These are phyloP conservation scores for Leptoclinus maculatus DNA, from an alignment of 2,797 vertebrate genomes.

Conservation along the genomic window DNA sequence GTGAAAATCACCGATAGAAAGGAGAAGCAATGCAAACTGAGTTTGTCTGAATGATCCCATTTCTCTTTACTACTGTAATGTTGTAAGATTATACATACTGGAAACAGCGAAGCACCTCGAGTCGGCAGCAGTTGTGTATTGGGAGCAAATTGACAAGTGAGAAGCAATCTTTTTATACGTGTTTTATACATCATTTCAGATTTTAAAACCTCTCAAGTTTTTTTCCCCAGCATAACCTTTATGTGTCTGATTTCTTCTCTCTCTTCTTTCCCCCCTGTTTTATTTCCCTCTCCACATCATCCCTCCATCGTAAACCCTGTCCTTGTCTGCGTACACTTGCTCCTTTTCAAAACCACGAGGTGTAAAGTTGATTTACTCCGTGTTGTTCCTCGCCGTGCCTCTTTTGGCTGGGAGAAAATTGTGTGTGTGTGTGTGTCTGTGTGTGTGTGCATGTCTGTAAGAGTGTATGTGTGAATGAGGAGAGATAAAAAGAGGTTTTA, in stretches of 20 bases:
- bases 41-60: not conserved
- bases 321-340: slow-evolving; percentile 46
- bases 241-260: slow-evolving; percentile 1
- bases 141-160: slow-evolving; percentile 25
- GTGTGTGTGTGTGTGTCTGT: not conserved
- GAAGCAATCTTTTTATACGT: slow-evolving; percentile 5
- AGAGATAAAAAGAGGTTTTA: slow-evolving; percentile 23
- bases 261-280: not conserved
- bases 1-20: not conserved
- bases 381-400: slow-evolving; percentile 27
- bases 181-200: slow-evolving; percentile 7
- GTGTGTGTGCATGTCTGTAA: not conserved
- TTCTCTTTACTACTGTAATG: slow-evolving; percentile 1
- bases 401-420: slow-evolving; percentile 22
- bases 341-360: slow-evolving; percentile 51
- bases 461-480: slow-evolving; percentile 4
- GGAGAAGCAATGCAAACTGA: not conserved
- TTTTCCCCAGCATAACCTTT: slow-evolving; percentile 15
- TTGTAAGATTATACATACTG: slow-evolving; percentile 17
- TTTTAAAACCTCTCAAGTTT: slow-evolving; percentile 20
- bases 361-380: slow-evolving; percentile 69
- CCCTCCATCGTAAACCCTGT: slow-evolving; percentile 42
- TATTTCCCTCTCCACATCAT: not conserved
- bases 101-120: slow-evolving; percentile 18
- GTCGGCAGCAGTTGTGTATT: slow-evolving; percentile 23